Base-by-base conservation (phyloP, 1,140 invertebrate genomes). In the Drosophila nebulosa region DNA sequence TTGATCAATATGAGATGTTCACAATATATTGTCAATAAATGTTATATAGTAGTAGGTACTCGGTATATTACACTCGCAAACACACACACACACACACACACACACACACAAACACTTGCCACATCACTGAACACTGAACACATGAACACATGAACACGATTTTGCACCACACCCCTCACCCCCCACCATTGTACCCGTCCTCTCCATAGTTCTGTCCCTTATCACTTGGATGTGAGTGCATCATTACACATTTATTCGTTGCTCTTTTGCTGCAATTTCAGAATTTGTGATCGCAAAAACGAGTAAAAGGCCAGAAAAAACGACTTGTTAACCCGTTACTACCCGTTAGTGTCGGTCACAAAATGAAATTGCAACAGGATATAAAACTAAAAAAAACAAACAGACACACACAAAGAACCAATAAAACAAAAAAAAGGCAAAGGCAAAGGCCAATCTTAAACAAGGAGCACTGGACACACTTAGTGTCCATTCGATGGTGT, bases 331-430 rank as follows among this genome's bases (percentile, higher is more conserved):
- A 46, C 14, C 53, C 55, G 26, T 24, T 69, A 74, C 65, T 91
- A 91, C 90, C 90, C 90, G 90, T 91, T 91, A 91, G 89, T 91
- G 90, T 91, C 90, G 90, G 90, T 91, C 90, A 91, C 90, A 91
- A 91, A 91, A 78, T 72, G 88, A 91, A 91, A 91, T 88, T 78
- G 78, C 79, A 79, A 81, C 77, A 74, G 59, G 60, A 69, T 35
- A 6, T 16, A 21, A 62, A 62, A 51, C 26, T 14, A 7, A 26
- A 32, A 35, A 50, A 26, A 51, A 26, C 18, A 32, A 5, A 58
- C 26, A 39, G n/a, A n/a, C n/a, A n/a, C n/a, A 10, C 1, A 9
- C 18, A 46, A 14, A 46, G 10, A 9, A 46, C 16, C 0, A 16
- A 39, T 1, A 46, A 46, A 14, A 21, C 18, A 10, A 18, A 46